Evolutionary conservation across 2,113 vertebrate genomes (phyloP).

Genomic region (Eira barbara): DNA sequence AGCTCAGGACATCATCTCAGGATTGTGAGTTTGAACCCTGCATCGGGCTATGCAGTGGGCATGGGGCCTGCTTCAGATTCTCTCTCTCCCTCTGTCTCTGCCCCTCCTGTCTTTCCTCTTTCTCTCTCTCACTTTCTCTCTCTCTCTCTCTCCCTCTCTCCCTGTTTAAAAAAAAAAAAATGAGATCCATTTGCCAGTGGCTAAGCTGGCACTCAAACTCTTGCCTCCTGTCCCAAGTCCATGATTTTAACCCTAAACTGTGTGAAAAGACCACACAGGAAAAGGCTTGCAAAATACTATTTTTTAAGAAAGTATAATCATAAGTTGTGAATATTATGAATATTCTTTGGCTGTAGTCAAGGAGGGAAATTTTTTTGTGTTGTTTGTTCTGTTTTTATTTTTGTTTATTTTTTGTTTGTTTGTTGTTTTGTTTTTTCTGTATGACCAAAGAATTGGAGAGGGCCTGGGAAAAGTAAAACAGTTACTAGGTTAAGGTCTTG

Average conservation of each 20-base stretch:
- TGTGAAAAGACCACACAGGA: not conserved
- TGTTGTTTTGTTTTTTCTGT: not conserved
- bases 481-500: not conserved
- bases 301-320: not conserved
- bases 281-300: not conserved
- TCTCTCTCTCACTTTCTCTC: not conserved
- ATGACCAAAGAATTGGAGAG: not conserved
- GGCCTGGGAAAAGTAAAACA: not conserved
- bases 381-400: not conserved
- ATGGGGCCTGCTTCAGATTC: not conserved
- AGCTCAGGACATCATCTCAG: not conserved
- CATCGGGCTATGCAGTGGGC: accelerated
- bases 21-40: not conserved
- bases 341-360: not conserved
- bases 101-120: not conserved
- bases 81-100: not conserved
- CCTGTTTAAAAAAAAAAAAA: not conserved
- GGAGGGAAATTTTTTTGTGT: not conserved
- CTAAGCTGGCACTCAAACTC: not conserved
- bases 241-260: not conserved
- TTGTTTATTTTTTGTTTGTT: not conserved
- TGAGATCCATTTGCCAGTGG: not conserved
- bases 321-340: not conserved
- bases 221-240: not conserved
- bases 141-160: not conserved